Evolutionary conservation across 2,888 invertebrate genomes (phyloP), one percentile per base, ranked within the genome.

Genomic region (Drosophila melanocephala): DNA sequence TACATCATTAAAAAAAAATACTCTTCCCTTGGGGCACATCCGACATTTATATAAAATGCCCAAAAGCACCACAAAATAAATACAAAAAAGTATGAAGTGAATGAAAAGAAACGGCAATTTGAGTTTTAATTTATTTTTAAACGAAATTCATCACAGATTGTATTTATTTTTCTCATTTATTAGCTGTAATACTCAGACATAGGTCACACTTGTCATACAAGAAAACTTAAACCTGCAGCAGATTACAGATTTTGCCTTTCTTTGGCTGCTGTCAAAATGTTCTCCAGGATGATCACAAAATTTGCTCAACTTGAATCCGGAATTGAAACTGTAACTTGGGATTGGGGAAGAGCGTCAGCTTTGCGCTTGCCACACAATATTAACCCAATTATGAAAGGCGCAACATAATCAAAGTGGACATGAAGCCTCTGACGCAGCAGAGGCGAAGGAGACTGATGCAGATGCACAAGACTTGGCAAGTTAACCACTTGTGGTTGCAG

Each of bases 321-420:
- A 33, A 33, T 50, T 19, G 32, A 59, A 62, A 68, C 79, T 64
- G 58, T 19, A 55, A 52, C 56, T 58, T 58, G 62, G 56, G 37
- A 47, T 60, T 55, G 63, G 39, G n/a, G 47, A 47, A 26, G 47
- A 62, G 74, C 52, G 60, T 67, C 28, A 51, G 44, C 63, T 71
- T 67, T 75, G 67, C 63, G 71, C 57, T 84, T 88, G 90, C 89
- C 86, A 80, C 80, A 77, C 75, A 87, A 91, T 81, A 83, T 87
- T 88, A 88, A 91, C 88, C 91, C 88, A 88, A 88, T 88, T 88
- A 88, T 91, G 83, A 80, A 72, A 83, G 78, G 81, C 83, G 83
- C 81, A 88, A 88, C 78, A 87, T 84, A 87, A 91, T 91, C 80
- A 87, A 87, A 83, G 73, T 79, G 77, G 88, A 87, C 91, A 77